Conservation (phyloP, 2,888 invertebrate genomes). For the Eristalis tenax region DNA sequence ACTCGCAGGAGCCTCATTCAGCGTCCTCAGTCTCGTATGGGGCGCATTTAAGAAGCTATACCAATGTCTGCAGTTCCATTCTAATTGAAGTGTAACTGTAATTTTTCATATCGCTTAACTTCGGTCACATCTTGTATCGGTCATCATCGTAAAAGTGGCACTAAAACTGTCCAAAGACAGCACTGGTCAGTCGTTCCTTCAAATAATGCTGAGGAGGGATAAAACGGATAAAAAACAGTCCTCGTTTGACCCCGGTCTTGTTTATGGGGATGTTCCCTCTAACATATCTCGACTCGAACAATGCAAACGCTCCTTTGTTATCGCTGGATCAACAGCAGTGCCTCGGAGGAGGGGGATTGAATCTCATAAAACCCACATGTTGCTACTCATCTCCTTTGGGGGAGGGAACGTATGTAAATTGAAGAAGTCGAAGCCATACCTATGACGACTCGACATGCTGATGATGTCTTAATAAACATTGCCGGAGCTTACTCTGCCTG, state of each 20-base stretch:
- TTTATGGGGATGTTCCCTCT: conserved; percentile 46
- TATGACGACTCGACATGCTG: conserved; percentile 47
- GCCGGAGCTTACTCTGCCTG: conserved; percentile 38
- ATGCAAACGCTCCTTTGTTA: conserved; percentile 59
- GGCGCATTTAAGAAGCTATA: conserved; percentile 5
- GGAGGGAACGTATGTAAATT: conserved; percentile 53
- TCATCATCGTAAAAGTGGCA: conserved; percentile 60
- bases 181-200: conserved; percentile 13
- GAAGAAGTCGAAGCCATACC: conserved; percentile 21
- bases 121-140: conserved; percentile 51
- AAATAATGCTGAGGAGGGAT: conserved; percentile 1
- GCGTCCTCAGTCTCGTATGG: neutral
- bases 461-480: conserved; percentile 71
- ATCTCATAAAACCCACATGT: conserved; percentile 67
- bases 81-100: conserved; percentile 62
- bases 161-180: conserved; percentile 50
- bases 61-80: conserved; percentile 12
- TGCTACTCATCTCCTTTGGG: conserved; percentile 13
- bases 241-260: conserved; percentile 50
- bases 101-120: conserved; percentile 65
- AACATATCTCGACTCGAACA: conserved; percentile 35
- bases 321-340: conserved; percentile 57
- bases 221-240: neutral
- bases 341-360: neutral
- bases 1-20: neutral